Evolutionary conservation across 2,797 vertebrate genomes (phyloP), one percentile per base, ranked within the genome.

Genomic region (Limnodromus scolopaceus): DNA sequence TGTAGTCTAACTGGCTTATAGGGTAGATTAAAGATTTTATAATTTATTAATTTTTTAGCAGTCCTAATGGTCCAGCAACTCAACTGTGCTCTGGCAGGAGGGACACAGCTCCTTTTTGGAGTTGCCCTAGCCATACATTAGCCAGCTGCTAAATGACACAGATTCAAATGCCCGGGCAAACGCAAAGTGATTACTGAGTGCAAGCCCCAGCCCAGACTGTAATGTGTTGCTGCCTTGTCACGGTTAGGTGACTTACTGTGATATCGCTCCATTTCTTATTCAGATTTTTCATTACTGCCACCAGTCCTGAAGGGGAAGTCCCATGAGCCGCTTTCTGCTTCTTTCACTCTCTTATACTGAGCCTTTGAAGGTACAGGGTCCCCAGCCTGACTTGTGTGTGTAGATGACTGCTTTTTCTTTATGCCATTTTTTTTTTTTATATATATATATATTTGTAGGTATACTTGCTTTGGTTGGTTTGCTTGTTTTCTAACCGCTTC

Each of bases 321-420:
- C 87, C 94, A 97, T 97, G 96, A 96, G 79, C 95, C 0, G 85
- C 97, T 96, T 97, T 97, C 96, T 95, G 89, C 97, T 97, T 96
- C 97, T 97, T 97, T 97, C 94, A 96, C 95, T 97, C 82, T 97
- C 83, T 98, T 97, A 79, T 97, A 92, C 96, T 96, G 92, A 97
- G 92, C 96, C 89, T 97, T 96, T 97, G 92, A 97, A 98, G 98
- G 97, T 98, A 98, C 97, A 98, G 96, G 97, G 94, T 92, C 70
- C 96, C 70, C 86, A 86, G 85, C 90, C 95, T 97, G 96, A 92
- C 28, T 49, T 43, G 64, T 94, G 83, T 95, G 92, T 95, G 90
- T 95, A 97, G 86, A 81, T 94, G 87, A 91, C 95, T 97, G 95
- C 96, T 96, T 97, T 96, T 96, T 91, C 93, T 97, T 95, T 96